phyloP scores from a whole-genome alignment of 1,140 invertebrate genomes.

The Cydia splendana region DNA sequence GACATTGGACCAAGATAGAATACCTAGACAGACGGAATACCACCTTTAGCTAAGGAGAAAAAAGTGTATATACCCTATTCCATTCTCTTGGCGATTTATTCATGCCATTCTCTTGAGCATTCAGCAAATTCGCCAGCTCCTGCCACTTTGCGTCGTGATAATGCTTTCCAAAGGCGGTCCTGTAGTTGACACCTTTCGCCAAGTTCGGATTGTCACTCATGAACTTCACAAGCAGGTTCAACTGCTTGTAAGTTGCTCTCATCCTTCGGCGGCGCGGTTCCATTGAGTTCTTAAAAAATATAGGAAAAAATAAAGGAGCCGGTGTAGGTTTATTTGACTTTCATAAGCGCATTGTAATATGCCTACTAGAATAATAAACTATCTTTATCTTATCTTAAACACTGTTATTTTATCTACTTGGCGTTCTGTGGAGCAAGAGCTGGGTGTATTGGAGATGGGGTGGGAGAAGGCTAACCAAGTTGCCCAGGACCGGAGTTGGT shows the following conservation, averaged over 20 bases:
- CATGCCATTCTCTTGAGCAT: conserved; percentile 24
- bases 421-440: too few species aligned
- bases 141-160: conserved; percentile 13
- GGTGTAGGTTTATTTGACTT: too few species aligned
- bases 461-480: too few species aligned
- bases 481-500: too few species aligned
- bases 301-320: too few species aligned
- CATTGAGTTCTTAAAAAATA: not conserved
- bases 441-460: too few species aligned
- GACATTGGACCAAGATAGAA: too few species aligned
- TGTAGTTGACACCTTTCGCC: conserved; percentile 9
- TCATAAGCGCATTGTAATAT: too few species aligned
- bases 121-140: not conserved
- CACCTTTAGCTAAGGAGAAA: not conserved
- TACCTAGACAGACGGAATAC: too few species aligned
- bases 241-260: not conserved
- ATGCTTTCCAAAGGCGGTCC: conserved; percentile 12
- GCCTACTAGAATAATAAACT: too few species aligned
- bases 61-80: conserved; percentile 1
- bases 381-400: too few species aligned
- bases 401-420: too few species aligned
- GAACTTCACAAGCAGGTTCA: conserved; percentile 7
- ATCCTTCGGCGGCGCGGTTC: not conserved
- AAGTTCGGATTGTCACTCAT: not conserved
- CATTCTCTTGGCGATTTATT: conserved; percentile 19